These are phyloP conservation scores for Onychostruthus taczanowskii DNA, from an alignment of 2,113 vertebrate genomes.

Conservation along the genomic window DNA sequence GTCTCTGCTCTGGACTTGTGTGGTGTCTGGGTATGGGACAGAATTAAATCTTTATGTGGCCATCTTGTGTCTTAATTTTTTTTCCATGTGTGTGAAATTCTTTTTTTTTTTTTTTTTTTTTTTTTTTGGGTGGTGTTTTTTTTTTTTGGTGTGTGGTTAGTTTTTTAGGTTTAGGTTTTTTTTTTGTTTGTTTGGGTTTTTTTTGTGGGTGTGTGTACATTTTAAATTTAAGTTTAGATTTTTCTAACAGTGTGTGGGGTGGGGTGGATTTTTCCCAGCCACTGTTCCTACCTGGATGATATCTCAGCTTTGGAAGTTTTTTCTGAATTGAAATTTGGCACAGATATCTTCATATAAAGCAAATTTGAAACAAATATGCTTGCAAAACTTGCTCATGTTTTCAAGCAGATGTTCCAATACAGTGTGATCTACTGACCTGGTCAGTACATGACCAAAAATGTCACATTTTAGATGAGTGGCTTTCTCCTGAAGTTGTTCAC, in stretches of 20 bases:
- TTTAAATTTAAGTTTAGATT: background rate
- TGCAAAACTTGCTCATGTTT: background rate
- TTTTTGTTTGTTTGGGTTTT: too few species aligned
- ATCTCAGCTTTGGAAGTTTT: background rate
- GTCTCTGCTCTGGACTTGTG: background rate
- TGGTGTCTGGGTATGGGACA: background rate
- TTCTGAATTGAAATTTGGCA: background rate
- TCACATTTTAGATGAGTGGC: background rate
- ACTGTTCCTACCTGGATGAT: background rate
- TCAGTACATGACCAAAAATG: background rate
- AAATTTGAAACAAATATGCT: background rate
- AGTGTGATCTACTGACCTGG: background rate
- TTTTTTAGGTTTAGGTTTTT: background rate
- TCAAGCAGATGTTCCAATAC: background rate
- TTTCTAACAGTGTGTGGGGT: background rate
- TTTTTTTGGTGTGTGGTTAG: background rate
- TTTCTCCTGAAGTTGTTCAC: background rate
- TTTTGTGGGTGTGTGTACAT: background rate
- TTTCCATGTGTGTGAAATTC: background rate
- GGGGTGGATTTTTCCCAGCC: background rate
- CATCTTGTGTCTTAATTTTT: rapidly evolving
- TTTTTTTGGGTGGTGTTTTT: too few species aligned
- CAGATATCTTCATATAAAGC: background rate
- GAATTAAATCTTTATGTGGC: background rate
- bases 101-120: too few species aligned